Evolutionary conservation across 2,888 invertebrate genomes (phyloP), one percentile per base, ranked within the genome.

Genomic region (Ochropleura leucogaster): DNA sequence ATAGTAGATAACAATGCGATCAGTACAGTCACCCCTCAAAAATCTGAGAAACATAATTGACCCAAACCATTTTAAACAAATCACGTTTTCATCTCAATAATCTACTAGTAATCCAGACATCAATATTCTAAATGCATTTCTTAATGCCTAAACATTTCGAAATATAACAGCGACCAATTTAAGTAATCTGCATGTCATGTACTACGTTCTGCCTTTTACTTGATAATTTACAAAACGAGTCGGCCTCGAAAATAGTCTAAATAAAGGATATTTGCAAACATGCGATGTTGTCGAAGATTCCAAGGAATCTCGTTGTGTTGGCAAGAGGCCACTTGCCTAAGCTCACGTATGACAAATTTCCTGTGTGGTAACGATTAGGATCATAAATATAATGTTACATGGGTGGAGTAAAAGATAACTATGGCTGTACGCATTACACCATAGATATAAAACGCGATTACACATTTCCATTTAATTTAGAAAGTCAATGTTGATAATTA

Each of bases 191-290:
- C 68, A 72, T 80, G 79, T 57, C 68, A 70, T 80, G 79, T 60
- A 70, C 70, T 72, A 59, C 68, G 65, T 59, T 79, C 62, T 79
- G 59, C 72, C 86, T 77, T 53, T 86, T 84, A 86, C 86, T 82
- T 79, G 65, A 74, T 72, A 47, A 82, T 72, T 76, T 79, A 79
- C 68, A 66, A 80, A 80, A 66, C 55, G 68, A 67, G 74, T 68
- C 67, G 82, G 63, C 80, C 85, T 79, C 73, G 77, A 83, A 75
- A 78, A 77, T 74, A 66, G 64, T 70, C 64, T 70, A 79, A 76
- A 76, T 76, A 77, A 75, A 83, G 79, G 83, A 79, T 79, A 69
- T 77, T 77, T 77, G 63, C 40, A 64, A 79, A 72, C 30, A 57
- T 63, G 72, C 46, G 12, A 57, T 57, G 40, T 63, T 72, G 51